phyloP scores from a whole-genome alignment of 2,113 vertebrate species.

The Seriola aureovittata region DNA sequence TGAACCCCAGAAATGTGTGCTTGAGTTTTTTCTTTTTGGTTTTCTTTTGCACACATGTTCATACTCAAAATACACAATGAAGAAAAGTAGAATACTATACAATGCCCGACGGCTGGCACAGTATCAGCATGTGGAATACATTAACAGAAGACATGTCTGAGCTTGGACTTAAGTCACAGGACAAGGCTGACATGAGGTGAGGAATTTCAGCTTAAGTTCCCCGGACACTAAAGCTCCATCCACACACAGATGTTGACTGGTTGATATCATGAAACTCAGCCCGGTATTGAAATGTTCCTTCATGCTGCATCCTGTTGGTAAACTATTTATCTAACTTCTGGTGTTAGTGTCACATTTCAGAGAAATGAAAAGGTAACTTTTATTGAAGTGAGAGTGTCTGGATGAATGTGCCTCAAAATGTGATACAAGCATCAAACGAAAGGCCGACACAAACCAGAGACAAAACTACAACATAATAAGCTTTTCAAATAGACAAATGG shows the following conservation, averaged over 20 bases:
- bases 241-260: slow-evolving; percentile 11
- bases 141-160: slow-evolving; percentile 39
- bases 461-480: neutral
- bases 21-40: neutral
- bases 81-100: neutral
- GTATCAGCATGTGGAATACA: slow-evolving; percentile 20
- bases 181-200: slow-evolving; percentile 44
- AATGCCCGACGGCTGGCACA: slow-evolving; percentile 6
- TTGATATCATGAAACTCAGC: neutral
- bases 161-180: slow-evolving; percentile 42
- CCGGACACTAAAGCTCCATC: neutral
- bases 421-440: neutral
- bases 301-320: neutral
- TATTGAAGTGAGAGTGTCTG: neutral
- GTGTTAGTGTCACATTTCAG: neutral
- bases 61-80: neutral
- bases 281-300: neutral
- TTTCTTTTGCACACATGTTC: neutral
- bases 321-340: neutral
- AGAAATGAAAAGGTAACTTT: neutral
- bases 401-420: neutral
- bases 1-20: neutral
- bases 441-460: neutral
- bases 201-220: slow-evolving; percentile 42
- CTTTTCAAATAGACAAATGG: neutral